Base-by-base conservation (phyloP, 2,113 vertebrate genomes). In the Lanius ludovicianus region DNA sequence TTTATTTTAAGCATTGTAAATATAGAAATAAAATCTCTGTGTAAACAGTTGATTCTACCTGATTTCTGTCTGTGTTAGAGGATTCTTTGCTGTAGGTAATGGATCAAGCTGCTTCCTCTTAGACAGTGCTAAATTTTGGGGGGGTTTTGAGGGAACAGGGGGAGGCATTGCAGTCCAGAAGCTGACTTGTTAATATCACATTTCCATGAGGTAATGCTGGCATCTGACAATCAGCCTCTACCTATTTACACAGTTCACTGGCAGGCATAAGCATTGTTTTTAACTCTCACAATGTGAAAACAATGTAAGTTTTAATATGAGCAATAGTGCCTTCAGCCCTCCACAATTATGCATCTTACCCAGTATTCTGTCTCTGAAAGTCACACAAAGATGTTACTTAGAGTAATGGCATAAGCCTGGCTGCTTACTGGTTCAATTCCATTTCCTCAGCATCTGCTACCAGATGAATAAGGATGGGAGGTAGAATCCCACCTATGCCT, bases 1-100 rank as follows among this genome's bases (percentile, higher is more conserved):
- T 94, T 92, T 97, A 87, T 97, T 96, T 97, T 97, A 96, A 96
- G 53, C 87, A n/a, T 67, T 91, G 27, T 97, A 73, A 94, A 93
- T 97, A 84, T 73, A 90, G 60, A 97, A 98, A 97, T 98, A 98
- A 98, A 98, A 60, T 82, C 12, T 49, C 56, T 50, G 6, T 81
- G 15, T 85, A 78, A 80, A 73, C 56, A 59, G 20, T 73, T 77
- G 52, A 18, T 65, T 89, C 76, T 71, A 23, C 9, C 37, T 75
- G 35, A 70, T 83, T 93, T 89, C 22, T 92, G 55, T 89, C 42
- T 91, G 69, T 35, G 27, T 79, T 62, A 69, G 49, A 76, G 9
- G 33, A 30, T 68, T 75, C 15, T 42, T 91, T 65, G 75, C 30
- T 73, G 31, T 63, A 57, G 11, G 6, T 84, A 14, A 35, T 16